Evolutionary conservation across 2,888 invertebrate genomes (phyloP), one percentile per base, ranked within the genome.

Genomic region (Scaptomyza cyrtandrae): DNA sequence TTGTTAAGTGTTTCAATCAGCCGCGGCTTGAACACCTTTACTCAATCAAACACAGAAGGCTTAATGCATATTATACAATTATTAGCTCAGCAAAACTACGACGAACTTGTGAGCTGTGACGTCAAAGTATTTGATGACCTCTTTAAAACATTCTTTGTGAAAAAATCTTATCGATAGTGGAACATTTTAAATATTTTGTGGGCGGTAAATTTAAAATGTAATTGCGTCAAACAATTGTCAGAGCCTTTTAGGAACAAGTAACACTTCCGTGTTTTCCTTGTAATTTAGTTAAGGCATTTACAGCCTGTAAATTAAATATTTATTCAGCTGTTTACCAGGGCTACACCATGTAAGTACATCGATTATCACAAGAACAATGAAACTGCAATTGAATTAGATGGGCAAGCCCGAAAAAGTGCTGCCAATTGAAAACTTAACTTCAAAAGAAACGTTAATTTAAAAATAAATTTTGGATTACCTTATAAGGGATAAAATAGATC

Each of bases 131-230:
- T 4, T 9, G 0, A 2, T 19, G 16, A 29, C 33, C 39, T 45
- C 5, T 31, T 44, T 44, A 53, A 19, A 9, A 11, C n/a, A 0
- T 1, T 7, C 4, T 10, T 3, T 9, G 35, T 5, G n/a, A 39
- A 6, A 3, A 10, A 16, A 41, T 16, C 2, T 14, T 59, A 71
- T 71, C 71, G 71, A 67, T 67, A 67, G 4, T 37, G 35, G 6
- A 19, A n/a, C 6, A n/a, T 14, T 24, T 2, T 1, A 2, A 11
- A 6, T 13, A 0, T n/a, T 11, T n/a, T 19, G 7, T 6, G 1
- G 11, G 13, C 9, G 6, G 35, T 50, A 13, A 35, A 35, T 50
- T 35, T 2, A 49, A 49, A 31, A n/a, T 19, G 13, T 29, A n/a
- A 4, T 19, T 6, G 3, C 6, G 7, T 6, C 9, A 44, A 10